These are phyloP conservation scores for Zoanthus sansibaricus DNA, from an alignment of 92 coral and sea anemone genomes.

Conservation along the genomic window DNA sequence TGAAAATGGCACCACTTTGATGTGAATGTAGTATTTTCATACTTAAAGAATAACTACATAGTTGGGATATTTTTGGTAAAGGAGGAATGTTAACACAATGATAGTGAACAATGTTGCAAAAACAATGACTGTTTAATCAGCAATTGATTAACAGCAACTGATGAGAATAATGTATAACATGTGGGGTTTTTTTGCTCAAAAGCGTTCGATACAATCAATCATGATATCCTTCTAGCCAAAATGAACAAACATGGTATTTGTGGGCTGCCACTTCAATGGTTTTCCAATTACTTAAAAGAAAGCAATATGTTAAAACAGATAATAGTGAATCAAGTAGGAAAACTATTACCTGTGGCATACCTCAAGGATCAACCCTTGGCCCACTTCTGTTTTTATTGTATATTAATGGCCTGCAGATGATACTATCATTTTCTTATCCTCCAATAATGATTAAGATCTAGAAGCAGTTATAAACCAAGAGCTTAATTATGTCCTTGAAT, in stretches of 20 bases:
- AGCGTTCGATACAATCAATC: neutral
- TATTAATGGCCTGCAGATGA: neutral
- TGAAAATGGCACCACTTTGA: no score
- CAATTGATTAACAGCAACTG: neutral
- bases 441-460: neutral
- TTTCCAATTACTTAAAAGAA: neutral
- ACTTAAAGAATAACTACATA: no score
- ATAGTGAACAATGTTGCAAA: no score
- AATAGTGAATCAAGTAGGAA: neutral
- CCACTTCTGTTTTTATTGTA: neutral
- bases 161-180: neutral
- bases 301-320: neutral
- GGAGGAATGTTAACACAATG: no score
- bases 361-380: constrained; percentile 5
- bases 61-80: no score
- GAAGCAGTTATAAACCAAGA: constrained; percentile 10
- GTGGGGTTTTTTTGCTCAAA: neutral
- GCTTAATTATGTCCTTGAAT: neutral
- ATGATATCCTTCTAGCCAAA: constrained; percentile 1
- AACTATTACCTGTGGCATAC: constrained; percentile 3
- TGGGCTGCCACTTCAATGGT: constrained; percentile 10
- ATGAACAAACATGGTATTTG: constrained; percentile 1
- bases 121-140: no score
- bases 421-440: neutral
- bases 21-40: no score